Evolutionary conservation across 1,140 invertebrate species (phyloP), one percentile per base, ranked within the genome.

Genomic region (Mylabris phalerata): DNA sequence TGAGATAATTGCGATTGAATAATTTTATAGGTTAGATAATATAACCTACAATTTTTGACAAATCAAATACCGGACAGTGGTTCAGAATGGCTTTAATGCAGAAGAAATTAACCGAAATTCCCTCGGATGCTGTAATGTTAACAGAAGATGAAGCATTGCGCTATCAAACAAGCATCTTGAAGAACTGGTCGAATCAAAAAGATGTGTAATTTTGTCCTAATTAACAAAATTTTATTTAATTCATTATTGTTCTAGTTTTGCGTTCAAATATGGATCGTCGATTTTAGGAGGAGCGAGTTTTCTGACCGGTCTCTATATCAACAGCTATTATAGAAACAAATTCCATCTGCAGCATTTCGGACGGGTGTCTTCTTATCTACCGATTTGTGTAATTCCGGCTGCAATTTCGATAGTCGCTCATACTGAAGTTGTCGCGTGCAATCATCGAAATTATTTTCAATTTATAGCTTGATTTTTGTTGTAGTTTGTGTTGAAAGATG

Each of bases 161-260:
- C 5, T 76, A 75, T 57, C 76, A 79, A 63, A 71, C 66, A 64
- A 71, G 75, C 54, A 67, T 78, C 19, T 69, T 79, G 27, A 69
- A 67, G 32, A 60, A 68, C 38, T 78, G 77, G 77, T 69, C 73
- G 45, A 70, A 73, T 54, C 24, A 52, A 11, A 66, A 60, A 42
- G 77, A 78, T 48, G 69, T 76, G 76, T 78, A 67, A 51, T 74
- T 65, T 6, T 6, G 38, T 32, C 25, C 32, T 40, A 32, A 26
- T 9, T 47, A 9, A 39, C 1, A 3, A 19, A 41, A 49, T 41
- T 45, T 50, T 3, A 10, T 41, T 4, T 46, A 51, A 25, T 41
- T 46, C 2, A 38, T 56, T 7, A 57, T 46, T 19, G 46, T 69
- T 65, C 11, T 51, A 78, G 77, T 10, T 75, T 74, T 71, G 63